These are phyloP conservation scores for Phymanthus crucifer DNA, from an alignment of 92 coral and sea anemone genomes.

Conservation along the genomic window DNA sequence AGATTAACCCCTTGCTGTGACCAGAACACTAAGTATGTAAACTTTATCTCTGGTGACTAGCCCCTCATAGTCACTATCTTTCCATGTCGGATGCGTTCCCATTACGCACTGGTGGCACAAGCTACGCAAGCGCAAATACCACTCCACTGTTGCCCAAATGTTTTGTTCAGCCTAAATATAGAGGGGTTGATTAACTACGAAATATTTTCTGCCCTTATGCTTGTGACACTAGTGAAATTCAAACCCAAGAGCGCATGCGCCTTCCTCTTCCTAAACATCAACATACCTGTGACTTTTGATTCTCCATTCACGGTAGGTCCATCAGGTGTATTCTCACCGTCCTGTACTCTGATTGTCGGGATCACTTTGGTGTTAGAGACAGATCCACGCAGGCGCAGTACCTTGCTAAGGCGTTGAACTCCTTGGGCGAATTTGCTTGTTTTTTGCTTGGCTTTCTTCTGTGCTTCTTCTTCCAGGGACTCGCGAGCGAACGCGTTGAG, in stretches of 20 bases:
- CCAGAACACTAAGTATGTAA: too few relatives aligned
- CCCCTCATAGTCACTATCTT: too few relatives aligned
- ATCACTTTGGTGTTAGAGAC: slow-evolving; percentile 59
- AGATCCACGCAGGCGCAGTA: slow-evolving; percentile 42
- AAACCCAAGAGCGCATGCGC: too few relatives aligned
- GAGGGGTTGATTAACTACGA: too few relatives aligned
- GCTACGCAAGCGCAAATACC: too few relatives aligned
- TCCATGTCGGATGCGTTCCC: not conserved
- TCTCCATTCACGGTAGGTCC: slow-evolving; percentile 18
- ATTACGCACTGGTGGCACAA: too few relatives aligned
- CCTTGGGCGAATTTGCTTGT: slow-evolving; percentile 69
- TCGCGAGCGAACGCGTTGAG: slow-evolving; percentile 94
- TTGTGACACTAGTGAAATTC: too few relatives aligned
- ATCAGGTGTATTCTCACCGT: slow-evolving; percentile 18
- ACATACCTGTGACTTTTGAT: slow-evolving; percentile 21
- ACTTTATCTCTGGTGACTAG: too few relatives aligned
- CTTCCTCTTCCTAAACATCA: not conserved
- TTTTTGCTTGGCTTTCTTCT: slow-evolving; percentile 35
- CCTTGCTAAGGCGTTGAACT: slow-evolving; percentile 51
- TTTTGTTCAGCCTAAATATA: too few relatives aligned
- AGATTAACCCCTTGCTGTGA: too few relatives aligned
- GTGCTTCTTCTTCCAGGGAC: slow-evolving; percentile 70
- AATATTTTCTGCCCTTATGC: too few relatives aligned
- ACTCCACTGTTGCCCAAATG: too few relatives aligned
- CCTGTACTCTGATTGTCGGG: slow-evolving; percentile 49